These are phyloP conservation scores for Myiozetetes cayanensis DNA, from an alignment of 2,113 vertebrate species.

Conservation along the genomic window DNA sequence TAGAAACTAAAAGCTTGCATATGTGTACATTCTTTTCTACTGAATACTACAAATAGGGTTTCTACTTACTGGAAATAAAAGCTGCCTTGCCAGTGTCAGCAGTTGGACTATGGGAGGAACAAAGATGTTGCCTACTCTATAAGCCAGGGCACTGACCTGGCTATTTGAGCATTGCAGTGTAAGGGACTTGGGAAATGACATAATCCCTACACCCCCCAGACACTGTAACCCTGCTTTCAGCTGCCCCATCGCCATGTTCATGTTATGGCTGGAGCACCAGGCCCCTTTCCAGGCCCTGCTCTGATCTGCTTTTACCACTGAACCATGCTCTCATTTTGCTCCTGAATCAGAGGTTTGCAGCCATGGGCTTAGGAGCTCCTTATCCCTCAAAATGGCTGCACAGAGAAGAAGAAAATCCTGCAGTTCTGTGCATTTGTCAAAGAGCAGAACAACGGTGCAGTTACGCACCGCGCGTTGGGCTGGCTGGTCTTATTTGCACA, in stretches of 20 bases:
- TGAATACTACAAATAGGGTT: neutral
- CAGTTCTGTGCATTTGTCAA: neutral
- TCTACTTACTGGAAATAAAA: neutral
- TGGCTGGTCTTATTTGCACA: neutral
- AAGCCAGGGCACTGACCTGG: neutral
- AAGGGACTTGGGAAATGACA: neutral
- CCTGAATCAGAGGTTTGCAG: neutral
- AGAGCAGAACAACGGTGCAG: neutral
- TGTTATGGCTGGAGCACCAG: fast-evolving
- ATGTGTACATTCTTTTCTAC: neutral
- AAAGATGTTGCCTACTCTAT: neutral
- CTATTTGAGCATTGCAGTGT: neutral
- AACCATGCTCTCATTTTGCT: neutral
- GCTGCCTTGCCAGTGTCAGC: neutral
- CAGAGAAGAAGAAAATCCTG: neutral
- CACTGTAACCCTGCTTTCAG: neutral
- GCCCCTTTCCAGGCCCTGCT: neutral
- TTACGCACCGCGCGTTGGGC: fast-evolving
- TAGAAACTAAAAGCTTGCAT: neutral
- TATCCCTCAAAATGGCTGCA: neutral
- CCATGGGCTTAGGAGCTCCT: neutral
- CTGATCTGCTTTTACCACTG: neutral
- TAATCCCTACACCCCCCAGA: neutral
- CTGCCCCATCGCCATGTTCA: neutral
- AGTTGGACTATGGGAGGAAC: neutral